Percentiles rank a stretch among this genome's conserved stretches.
phyloP scores from a whole-genome alignment of 2,888 invertebrate genomes.

The Gortyna flavago region DNA sequence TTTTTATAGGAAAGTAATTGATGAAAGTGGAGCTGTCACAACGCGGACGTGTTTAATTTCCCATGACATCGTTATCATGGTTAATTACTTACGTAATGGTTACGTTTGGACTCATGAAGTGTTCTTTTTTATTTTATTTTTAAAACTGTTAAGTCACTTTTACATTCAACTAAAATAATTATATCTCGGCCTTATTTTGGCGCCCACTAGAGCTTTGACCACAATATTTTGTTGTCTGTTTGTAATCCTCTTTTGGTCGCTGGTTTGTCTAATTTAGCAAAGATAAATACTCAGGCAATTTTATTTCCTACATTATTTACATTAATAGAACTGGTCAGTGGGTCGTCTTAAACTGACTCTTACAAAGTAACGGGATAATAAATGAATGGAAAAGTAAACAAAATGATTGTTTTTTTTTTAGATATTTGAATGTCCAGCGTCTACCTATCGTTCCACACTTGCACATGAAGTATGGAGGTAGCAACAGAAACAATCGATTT shows the following conservation, averaged over 20 bases:
- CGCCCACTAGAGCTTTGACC: background rate
- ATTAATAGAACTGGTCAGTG: no score
- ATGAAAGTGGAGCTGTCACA: background rate
- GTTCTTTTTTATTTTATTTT: background rate
- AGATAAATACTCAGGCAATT: background rate
- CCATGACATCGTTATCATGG: constrained; percentile 1
- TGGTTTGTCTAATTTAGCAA: constrained; percentile 13
- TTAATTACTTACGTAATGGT: background rate
- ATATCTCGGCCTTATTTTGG: constrained; percentile 3
- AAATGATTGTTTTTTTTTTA: background rate
- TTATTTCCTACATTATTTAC: background rate
- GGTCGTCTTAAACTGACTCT: background rate
- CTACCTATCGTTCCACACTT: constrained; percentile 6
- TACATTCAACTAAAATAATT: constrained; percentile 1
- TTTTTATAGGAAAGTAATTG: constrained; percentile 1
- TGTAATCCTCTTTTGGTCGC: constrained; percentile 21
- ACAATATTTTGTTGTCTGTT: background rate
- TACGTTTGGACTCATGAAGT: background rate
- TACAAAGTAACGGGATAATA: background rate
- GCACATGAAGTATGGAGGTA: constrained; percentile 9
- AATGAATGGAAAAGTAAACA: background rate
- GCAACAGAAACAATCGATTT: constrained; percentile 21
- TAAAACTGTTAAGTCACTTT: background rate
- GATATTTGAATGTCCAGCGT: background rate
- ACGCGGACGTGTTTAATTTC: constrained; percentile 11